Evolutionary conservation across 1,140 invertebrate genomes (phyloP), one percentile per base, ranked within the genome.

Genomic region (Babylonia areolata): DNA sequence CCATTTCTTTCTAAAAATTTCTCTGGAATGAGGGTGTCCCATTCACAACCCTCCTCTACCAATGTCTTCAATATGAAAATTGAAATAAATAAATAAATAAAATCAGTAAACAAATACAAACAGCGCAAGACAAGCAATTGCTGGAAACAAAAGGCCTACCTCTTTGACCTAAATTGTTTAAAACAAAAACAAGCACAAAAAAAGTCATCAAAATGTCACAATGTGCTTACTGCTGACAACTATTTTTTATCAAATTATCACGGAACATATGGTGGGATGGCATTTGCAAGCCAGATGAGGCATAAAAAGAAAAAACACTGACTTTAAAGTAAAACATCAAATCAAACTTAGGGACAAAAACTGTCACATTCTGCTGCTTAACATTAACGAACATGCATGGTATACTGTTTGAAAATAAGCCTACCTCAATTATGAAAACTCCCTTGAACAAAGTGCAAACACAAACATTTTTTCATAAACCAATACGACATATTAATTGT

Each of bases 401-500:
- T 73, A 28, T 40, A 40, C 40, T 20, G 37, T 40, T 40, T 77
- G 37, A 84, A 84, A 84, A 73, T 23, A 23, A 31, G 64, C 82
- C 82, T 84, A 84, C 82, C 82, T 84, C 82, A 84, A 84, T 84
- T 73, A 84, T 84, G 69, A 84, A 84, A 37, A 84, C 82, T 40
- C 82, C 82, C 82, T 84, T 84, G 71, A 54, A 69, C 12, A 64
- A 46, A 58, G 40, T 40, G 75, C 75, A 77, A 77, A 77, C 3
- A 77, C 11, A 17, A 0, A 23, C 46, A 51, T 51, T 51, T 17
- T 51, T 51, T 51, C 46, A 51, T 51, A 51, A n/a, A 28, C 58
- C 15, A n/a, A 64, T 6, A 23, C 23, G 58, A 23, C n/a, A n/a
- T n/a, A n/a, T n/a, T n/a, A n/a, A n/a, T n/a, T n/a, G n/a, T n/a